Percentiles rank a stretch among this genome's conserved stretches.
Evolutionary conservation across 2,113 vertebrate genomes (phyloP).

Genomic region (Periophthalmus modestus): DNA sequence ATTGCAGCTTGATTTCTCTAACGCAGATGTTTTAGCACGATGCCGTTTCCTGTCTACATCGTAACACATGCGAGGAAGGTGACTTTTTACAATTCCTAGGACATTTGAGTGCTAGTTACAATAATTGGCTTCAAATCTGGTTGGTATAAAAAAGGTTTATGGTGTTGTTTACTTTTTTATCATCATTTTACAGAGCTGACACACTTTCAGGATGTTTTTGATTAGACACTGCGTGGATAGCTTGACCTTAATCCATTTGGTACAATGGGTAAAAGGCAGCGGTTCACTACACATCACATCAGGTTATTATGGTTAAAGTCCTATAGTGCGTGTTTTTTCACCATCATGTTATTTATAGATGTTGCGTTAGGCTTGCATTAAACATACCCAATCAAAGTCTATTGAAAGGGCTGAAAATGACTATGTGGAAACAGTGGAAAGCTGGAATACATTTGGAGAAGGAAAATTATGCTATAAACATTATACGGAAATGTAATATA

Average conservation of each 20-base stretch:
- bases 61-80: not conserved
- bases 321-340: not conserved
- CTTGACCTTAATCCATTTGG: conserved; percentile 9
- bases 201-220: conserved; percentile 11
- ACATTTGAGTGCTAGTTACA: conserved; percentile 40
- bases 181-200: conserved; percentile 6
- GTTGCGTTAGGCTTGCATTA: not conserved
- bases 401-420: not conserved
- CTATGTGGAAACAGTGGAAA: not conserved
- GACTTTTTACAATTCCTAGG: conserved; percentile 40
- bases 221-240: conserved; percentile 5
- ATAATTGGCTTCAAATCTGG: conserved; percentile 36
- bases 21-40: too few relatives aligned
- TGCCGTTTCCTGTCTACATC: not conserved
- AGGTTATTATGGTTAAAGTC: conserved; percentile 7
- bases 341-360: not conserved
- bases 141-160: not conserved
- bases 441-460: too few relatives aligned
- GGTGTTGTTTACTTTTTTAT: not conserved
- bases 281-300: not conserved
- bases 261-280: not conserved
- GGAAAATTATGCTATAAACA: not conserved
- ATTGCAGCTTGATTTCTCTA: too few relatives aligned
- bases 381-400: not conserved
- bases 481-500: too few relatives aligned